Percentiles rank a stretch among this genome's conserved stretches.
Evolutionary conservation across 1,140 invertebrate genomes (phyloP).

Genomic region (Drosophila mayri): DNA sequence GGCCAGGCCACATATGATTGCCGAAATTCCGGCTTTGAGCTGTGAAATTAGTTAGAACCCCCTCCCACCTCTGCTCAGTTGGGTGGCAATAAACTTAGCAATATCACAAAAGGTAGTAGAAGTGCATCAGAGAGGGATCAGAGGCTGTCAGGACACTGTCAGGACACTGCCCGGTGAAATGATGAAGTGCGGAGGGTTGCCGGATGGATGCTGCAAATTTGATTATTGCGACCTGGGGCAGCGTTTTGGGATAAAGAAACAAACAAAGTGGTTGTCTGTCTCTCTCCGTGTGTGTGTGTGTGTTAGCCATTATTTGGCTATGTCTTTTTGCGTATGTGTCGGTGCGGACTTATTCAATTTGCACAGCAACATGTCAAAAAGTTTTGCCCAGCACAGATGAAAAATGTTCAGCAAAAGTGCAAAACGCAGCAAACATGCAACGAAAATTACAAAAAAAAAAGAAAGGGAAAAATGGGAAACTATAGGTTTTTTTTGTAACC

Average conservation of each 20-base stretch:
- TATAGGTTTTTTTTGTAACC: constrained; percentile 3
- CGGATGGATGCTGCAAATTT: constrained; percentile 45
- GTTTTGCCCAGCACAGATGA: constrained; percentile 74
- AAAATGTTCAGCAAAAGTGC: constrained; percentile 80
- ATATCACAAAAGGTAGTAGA: constrained; percentile 9
- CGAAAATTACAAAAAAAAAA: constrained; percentile 66
- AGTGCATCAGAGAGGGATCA: constrained; percentile 24
- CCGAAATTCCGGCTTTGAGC: constrained; percentile 2
- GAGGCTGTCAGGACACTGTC: neutral
- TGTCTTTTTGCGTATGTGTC: constrained; percentile 38
- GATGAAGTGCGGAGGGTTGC: constrained; percentile 1
- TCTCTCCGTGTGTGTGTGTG: constrained; percentile 28
- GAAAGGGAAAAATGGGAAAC: neutral
- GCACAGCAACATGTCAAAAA: constrained; percentile 82
- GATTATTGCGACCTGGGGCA: constrained; percentile 60
- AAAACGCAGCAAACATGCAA: constrained; percentile 81
- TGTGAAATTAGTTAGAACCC: constrained; percentile 14
- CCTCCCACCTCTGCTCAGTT: neutral
- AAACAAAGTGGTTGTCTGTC: constrained; percentile 28
- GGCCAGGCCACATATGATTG: constrained; percentile 11
- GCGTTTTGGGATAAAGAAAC: constrained; percentile 25
- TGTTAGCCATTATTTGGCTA: constrained; percentile 64
- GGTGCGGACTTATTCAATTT: constrained; percentile 78
- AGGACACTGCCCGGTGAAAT: constrained; percentile 1
- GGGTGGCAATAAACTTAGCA: constrained; percentile 28